Percentiles rank a stretch among this genome's conserved stretches.
Conservation (phyloP, 2,797 vertebrate species). For the Chaunax sp. region DNA sequence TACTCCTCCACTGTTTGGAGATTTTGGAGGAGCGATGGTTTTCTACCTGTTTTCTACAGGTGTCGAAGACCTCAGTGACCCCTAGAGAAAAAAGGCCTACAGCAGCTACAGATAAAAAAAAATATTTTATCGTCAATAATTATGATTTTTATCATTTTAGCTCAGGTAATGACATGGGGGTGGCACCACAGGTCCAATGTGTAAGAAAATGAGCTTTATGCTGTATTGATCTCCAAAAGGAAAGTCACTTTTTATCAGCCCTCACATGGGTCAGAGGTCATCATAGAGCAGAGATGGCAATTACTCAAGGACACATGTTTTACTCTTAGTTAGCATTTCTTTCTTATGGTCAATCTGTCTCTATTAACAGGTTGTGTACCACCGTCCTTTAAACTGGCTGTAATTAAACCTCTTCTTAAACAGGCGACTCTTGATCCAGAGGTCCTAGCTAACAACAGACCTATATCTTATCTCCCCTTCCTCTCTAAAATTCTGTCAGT, state of each 20-base stretch:
- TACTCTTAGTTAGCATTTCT: too few relatives aligned
- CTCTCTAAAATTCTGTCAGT: too few relatives aligned
- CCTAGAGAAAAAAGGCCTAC: background rate
- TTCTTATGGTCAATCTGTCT: too few relatives aligned
- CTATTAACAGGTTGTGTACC: too few relatives aligned
- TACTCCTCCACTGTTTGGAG: constrained; percentile 45
- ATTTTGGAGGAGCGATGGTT: constrained; percentile 15
- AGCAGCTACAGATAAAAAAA: too few relatives aligned
- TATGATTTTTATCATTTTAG: background rate
- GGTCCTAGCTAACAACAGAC: too few relatives aligned
- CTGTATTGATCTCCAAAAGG: background rate
- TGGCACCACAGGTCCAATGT: too few relatives aligned
- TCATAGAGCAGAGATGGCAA: background rate
- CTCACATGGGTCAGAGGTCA: constrained; percentile 17
- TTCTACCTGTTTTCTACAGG: constrained; percentile 2
- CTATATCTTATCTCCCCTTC: too few relatives aligned
- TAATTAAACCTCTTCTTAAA: too few relatives aligned
- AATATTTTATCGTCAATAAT: too few relatives aligned
- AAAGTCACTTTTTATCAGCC: constrained; percentile 8
- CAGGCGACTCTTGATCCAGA: too few relatives aligned
- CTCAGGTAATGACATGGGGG: background rate
- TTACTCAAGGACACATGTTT: constrained; percentile 1
- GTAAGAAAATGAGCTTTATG: background rate
- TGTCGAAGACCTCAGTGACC: background rate
- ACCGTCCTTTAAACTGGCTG: too few relatives aligned